Base-by-base conservation (phyloP, 37 sponge, comb jelly and placozoan species). In the Haliclona indistincta region DNA sequence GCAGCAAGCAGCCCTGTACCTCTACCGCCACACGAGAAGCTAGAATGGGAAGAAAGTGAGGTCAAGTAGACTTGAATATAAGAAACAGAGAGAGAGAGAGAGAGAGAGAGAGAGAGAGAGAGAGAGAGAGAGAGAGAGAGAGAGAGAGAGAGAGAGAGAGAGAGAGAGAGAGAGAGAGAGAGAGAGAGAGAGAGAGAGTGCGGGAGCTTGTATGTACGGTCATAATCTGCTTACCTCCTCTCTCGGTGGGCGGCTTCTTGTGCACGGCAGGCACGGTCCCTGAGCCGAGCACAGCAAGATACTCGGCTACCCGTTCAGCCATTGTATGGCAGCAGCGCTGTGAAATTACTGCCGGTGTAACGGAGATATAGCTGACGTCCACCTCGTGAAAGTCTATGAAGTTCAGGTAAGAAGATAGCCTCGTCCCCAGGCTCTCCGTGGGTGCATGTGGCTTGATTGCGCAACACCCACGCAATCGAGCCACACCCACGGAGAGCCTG, bases 281-380 rank as follows among this genome's bases (percentile, higher is more conserved):
- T 55, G 13, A 13, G 8, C 89, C 89, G n/a, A 68, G 78, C 45
- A 78, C 79, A 34, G 78, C 51, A 23, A 88, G 71, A 42, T 88
- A 88, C 68, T 88, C 84, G 23, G 73, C 89, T 22, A 88, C 30
- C 33, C 89, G 60, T 20, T 64, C 23, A 20, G 60, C 11, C 60
- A 58, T 58, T 8, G 13, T 20, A 47, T n/a, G n/a, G n/a, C n/a
- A n/a, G n/a, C n/a, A n/a, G n/a, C n/a, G n/a, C n/a, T n/a, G n/a
- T n/a, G n/a, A n/a, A n/a, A n/a, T n/a, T n/a, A n/a, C n/a, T n/a
- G n/a, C n/a, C n/a, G n/a, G n/a, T n/a, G n/a, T n/a, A n/a, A n/a
- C n/a, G n/a, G n/a, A n/a, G n/a, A n/a, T n/a, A n/a, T n/a, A n/a
- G n/a, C 63, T n/a, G n/a, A n/a, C n/a, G n/a, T n/a, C n/a, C n/a